Base-by-base conservation (phyloP, 2,113 vertebrate species). In the Hemicordylus capensis region DNA sequence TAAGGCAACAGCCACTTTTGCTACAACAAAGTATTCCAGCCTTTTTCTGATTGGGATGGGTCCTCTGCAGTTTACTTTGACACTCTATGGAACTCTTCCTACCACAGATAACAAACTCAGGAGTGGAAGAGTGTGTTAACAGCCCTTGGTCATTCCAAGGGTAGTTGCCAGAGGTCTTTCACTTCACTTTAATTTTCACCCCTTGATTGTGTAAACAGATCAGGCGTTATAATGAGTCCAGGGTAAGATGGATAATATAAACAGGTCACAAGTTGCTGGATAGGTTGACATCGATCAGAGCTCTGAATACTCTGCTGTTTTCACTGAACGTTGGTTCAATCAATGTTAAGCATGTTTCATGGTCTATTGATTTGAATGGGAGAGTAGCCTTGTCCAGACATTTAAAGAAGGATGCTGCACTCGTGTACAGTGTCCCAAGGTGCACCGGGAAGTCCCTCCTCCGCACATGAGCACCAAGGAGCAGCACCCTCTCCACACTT, bases 271-370 rank as follows among this genome's bases (percentile, higher is more conserved):
- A 12, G 54, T 66, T 66, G 31, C n/a, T 66, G 34, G 31, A 15
- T 4, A 58, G 56, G 20, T 75, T 6, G 42, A 44, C 28, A 15
- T 28, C 11, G 9, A 76, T 59, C 56, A 59, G 24, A 3, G 2
- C 37, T 59, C 19, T 58, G 31, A 59, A 84, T 84, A 17, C 59
- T 70, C 9, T n/a, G 24, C 0, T 89, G 90, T 89, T 84, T 61
- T 61, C 37, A 15, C 8, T 28, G 76, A 14, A 8, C 15, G 42
- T 44, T 54, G 48, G 58, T 28, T 26, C 28, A 15, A 31, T 22
- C 42, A 51, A 51, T 6, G 31, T 76, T 66, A 14, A 59, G 37
- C 19, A 14, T 59, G 34, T 42, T 77, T 58, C 42, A 74, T 8
- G 51, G 19, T 22, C 76, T 78, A 12, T 48, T 51, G 31, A 51